Evolutionary conservation across 2,797 vertebrate species (phyloP).

Genomic region (Gymnodraco acuticeps): DNA sequence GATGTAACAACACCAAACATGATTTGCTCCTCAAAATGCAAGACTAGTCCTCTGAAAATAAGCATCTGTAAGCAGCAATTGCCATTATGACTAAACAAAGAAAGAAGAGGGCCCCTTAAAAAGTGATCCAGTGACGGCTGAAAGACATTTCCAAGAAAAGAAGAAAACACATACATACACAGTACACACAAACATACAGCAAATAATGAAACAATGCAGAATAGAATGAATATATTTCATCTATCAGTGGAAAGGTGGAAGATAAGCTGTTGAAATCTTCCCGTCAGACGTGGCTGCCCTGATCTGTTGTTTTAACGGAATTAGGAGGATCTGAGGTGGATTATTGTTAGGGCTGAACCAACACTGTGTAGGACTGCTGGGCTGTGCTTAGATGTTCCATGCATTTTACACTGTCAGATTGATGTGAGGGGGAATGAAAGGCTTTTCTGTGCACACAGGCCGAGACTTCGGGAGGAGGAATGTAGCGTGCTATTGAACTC

Average conservation of each 20-base stretch:
- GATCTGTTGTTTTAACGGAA: conserved; percentile 81
- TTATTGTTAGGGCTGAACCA: conserved; percentile 74
- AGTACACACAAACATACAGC: conserved; percentile 36
- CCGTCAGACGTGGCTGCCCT: conserved; percentile 70
- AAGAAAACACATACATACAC: neutral
- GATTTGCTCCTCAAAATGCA: no score
- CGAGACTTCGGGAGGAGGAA: conserved; percentile 70
- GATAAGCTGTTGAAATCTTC: conserved; percentile 74
- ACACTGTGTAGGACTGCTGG: conserved; percentile 65
- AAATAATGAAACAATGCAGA: conserved; percentile 45
- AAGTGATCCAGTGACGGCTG: neutral
- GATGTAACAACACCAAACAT: no score
- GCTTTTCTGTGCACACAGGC: conserved; percentile 80
- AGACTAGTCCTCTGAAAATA: no score
- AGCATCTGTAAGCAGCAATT: neutral
- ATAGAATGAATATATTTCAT: conserved; percentile 44
- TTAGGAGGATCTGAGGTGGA: conserved; percentile 77
- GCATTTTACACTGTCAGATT: conserved; percentile 79
- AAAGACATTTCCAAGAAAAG: neutral
- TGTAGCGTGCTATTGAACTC: conserved; percentile 74
- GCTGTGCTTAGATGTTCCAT: conserved; percentile 77
- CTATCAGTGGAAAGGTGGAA: conserved; percentile 55
- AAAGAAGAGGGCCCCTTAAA: neutral
- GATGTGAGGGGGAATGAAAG: conserved; percentile 79
- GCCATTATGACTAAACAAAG: neutral